These are phyloP conservation scores for Mellivora capensis DNA, from an alignment of 2,113 vertebrate species.

Conservation along the genomic window DNA sequence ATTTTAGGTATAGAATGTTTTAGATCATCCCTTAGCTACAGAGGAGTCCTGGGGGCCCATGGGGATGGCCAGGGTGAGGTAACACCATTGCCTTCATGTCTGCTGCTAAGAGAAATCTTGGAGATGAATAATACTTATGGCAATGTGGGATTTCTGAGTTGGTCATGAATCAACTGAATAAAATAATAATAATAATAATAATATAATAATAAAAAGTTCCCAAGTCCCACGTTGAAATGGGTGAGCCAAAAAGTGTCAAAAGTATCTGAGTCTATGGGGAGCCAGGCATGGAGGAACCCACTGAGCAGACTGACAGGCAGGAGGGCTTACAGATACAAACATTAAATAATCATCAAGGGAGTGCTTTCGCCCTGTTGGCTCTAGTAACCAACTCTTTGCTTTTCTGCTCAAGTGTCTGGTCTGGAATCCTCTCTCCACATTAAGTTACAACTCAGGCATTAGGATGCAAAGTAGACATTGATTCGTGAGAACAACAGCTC, in stretches of 20 bases:
- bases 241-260: not conserved
- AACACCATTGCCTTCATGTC: not conserved
- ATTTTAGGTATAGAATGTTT: slow-evolving; percentile 38
- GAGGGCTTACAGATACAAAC: not conserved
- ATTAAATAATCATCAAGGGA: not conserved
- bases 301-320: not conserved
- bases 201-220: not conserved
- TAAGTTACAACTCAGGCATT: not conserved
- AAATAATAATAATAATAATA: too few species aligned
- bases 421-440: not conserved
- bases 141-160: slow-evolving; percentile 16
- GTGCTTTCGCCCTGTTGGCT: not conserved
- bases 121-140: not conserved
- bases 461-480: not conserved
- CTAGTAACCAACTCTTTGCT: not conserved
- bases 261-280: not conserved
- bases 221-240: not conserved
- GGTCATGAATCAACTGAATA: not conserved
- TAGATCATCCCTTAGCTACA: not conserved
- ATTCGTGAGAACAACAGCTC: not conserved
- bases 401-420: not conserved
- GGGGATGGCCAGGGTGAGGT: not conserved
- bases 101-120: not conserved
- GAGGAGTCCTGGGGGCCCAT: not conserved
- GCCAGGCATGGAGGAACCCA: not conserved